Conservation (phyloP, 2,113 vertebrate genomes). For the Agelaius phoeniceus region DNA sequence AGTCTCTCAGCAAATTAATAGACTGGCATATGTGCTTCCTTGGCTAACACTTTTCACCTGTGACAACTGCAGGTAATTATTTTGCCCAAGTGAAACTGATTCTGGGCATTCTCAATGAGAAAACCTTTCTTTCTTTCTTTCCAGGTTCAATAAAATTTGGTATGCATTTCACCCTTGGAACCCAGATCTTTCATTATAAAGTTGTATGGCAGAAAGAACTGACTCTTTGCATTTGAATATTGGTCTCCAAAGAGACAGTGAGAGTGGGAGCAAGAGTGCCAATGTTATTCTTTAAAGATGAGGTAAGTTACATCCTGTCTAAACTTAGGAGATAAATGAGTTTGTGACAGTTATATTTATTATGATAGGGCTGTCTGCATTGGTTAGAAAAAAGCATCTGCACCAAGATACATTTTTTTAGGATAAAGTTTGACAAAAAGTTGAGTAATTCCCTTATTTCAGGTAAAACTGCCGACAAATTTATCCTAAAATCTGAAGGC, state of each 20-base stretch:
- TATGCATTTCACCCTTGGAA: constrained; percentile 65
- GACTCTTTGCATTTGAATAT: constrained; percentile 65
- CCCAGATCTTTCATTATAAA: constrained; percentile 74
- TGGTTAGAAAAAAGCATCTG: neutral
- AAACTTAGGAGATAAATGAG: neutral
- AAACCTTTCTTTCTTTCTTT: constrained; percentile 46
- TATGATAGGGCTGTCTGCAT: neutral
- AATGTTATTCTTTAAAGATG: constrained; percentile 55
- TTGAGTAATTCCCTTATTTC: neutral
- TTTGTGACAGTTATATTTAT: neutral
- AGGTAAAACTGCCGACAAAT: neutral
- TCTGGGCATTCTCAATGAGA: constrained; percentile 63
- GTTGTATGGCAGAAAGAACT: constrained; percentile 61
- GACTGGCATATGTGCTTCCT: constrained; percentile 28
- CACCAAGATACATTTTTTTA: neutral
- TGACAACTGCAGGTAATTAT: constrained; percentile 63
- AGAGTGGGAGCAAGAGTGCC: constrained; percentile 43
- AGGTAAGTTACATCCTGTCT: constrained; percentile 3
- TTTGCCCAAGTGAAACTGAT: constrained; percentile 68
- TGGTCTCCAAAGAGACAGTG: constrained; percentile 52
- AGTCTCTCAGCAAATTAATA: constrained; percentile 50
- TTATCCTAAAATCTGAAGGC: neutral
- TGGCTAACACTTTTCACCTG: constrained; percentile 63
- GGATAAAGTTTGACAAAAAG: neutral
- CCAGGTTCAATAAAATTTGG: constrained; percentile 64